Evolutionary conservation across 2,113 vertebrate genomes (phyloP).

Genomic region (Tragelaphus strepsiceros): DNA sequence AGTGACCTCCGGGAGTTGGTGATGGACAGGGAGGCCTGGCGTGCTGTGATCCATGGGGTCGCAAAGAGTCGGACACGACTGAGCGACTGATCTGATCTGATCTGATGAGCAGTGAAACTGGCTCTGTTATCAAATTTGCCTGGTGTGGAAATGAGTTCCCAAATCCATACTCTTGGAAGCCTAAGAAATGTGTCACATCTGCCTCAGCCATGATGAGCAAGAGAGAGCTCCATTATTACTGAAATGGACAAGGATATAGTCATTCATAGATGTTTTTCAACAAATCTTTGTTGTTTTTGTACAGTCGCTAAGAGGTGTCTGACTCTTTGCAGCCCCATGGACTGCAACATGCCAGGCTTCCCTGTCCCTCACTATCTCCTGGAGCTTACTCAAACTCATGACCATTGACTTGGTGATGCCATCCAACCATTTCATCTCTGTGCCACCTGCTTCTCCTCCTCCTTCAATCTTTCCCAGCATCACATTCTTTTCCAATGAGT

Average conservation of each 20-base stretch:
- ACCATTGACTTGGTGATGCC: neutral
- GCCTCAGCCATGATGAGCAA: neutral
- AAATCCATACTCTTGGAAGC: neutral
- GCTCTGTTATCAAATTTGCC: neutral
- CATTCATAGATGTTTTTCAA: neutral
- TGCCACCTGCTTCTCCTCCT: neutral
- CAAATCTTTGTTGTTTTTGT: neutral
- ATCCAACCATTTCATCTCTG: neutral
- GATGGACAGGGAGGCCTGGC: too few relatives aligned
- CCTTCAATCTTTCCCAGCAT: neutral
- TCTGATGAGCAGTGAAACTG: neutral
- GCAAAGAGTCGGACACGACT: too few relatives aligned
- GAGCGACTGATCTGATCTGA: too few relatives aligned
- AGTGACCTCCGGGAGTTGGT: too few relatives aligned
- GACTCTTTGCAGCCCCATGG: neutral
- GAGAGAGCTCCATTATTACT: neutral
- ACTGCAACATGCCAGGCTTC: neutral
- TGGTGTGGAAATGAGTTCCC: neutral
- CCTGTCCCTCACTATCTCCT: neutral
- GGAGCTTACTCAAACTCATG: neutral
- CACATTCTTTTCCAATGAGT: neutral
- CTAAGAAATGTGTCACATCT: neutral
- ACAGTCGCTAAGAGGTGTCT: neutral
- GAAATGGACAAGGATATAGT: neutral
- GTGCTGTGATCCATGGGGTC: too few relatives aligned